Evolutionary conservation across 1,140 invertebrate species (phyloP), one percentile per base, ranked within the genome.

Genomic region (Oscheius sp.): DNA sequence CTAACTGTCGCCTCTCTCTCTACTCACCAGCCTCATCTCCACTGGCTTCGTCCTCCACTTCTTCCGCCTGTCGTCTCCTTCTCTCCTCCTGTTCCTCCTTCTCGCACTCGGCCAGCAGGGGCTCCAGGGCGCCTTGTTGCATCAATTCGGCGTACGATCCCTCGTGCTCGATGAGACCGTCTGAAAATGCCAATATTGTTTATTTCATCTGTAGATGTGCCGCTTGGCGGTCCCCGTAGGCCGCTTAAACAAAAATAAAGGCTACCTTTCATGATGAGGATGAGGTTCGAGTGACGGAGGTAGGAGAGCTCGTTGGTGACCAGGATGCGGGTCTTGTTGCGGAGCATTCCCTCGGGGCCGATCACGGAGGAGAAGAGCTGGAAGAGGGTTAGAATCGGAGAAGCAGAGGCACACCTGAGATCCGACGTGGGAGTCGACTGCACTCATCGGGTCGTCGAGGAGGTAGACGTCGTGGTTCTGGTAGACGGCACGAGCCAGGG

Each of bases 381-480:
- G 0, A 45, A 45, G 18, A 0, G 15, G 0, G 23, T 18, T 45
- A 23, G 18, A 23, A 45, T 45, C 42, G 42, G 42, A 45, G 42
- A 45, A 45, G 42, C 18, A 45, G 42, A 45, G 23, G 23, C 42
- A 0, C 18, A 69, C 68, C 68, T 92, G 90, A 64, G 90, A 89
- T 18, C 91, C 91, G 0, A 91, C 89, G 75, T 87, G 88, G 3
- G 87, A 83, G 77, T 91, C 90, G 0, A 91, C 89, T 0, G 89
- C 89, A 66, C 89, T 89, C 46, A 91, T 78, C 20, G 90, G 89
- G 85, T 91, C 90, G 76, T 91, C 91, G 32, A 91, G 80, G 1
- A 91, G 85, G 80, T 91, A 91, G 78, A 91, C 88, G 78, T 91
- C 90, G 31, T 88, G 73, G 73, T 87, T 82, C 52, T 85, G 85